phyloP scores from a whole-genome alignment of 2,888 invertebrate genomes.

The Emmelina monodactyla region DNA sequence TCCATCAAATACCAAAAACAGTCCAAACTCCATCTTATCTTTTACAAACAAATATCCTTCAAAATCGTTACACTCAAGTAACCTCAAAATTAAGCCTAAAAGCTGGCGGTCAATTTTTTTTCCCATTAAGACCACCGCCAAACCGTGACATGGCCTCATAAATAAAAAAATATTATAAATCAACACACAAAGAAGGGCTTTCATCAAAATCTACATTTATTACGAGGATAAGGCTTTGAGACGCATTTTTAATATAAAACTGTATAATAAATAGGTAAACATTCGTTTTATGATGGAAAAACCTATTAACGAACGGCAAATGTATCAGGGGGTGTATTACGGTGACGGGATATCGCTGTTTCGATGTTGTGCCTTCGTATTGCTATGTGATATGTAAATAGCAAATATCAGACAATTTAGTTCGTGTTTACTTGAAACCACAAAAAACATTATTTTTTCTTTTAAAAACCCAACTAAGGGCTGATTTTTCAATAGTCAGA shows the following conservation, averaged over 20 bases:
- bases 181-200: slow-evolving; percentile 26
- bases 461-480: no score
- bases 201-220: slow-evolving; percentile 23
- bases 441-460: no score
- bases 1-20: no score
- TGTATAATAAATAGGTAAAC: slow-evolving; percentile 62
- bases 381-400: no score
- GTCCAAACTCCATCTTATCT: no score
- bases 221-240: slow-evolving; percentile 31
- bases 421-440: no score
- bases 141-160: slow-evolving; percentile 39
- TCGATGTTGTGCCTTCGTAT: no score
- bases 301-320: slow-evolving; percentile 60
- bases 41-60: no score
- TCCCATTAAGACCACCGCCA: slow-evolving; percentile 41
- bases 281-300: slow-evolving; percentile 64
- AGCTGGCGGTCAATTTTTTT: slow-evolving; percentile 1
- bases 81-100: slow-evolving; percentile 6
- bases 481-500: no score
- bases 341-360: no score
- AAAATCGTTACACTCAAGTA: background rate
- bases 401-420: no score
- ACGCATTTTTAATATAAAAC: slow-evolving; percentile 57
- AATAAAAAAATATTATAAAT: no score
- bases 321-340: slow-evolving; percentile 44